Base-by-base conservation (phyloP, 2,888 invertebrate species). In the Hyalella azteca region DNA sequence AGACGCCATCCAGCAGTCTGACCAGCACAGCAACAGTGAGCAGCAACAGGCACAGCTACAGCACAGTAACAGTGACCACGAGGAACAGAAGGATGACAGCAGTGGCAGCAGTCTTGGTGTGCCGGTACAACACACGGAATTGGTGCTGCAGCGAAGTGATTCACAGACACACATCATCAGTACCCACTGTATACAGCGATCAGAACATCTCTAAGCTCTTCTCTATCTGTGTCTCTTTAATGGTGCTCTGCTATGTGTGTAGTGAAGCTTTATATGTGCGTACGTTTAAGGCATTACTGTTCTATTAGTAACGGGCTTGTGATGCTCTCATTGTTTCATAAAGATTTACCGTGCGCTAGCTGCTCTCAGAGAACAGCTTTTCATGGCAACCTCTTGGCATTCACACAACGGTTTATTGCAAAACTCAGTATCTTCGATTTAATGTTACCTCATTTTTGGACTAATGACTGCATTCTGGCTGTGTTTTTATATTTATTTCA, bases 81-180 rank as follows among this genome's bases (percentile, higher is more conserved):
- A 66, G 29, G 66, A 66, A n/a, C 66, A 66, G 36, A 66, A 66
- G 39, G 66, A 66, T 15, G 66, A 66, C 66, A 66, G 66, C 66
- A 66, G 66, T 19, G 66, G 66, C 39, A 66, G 66, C 66, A 66
- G 66, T 29, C 22, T 66, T 19, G 66, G 66, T 19, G 26, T 32
- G 26, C 13, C 59, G 5, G 66, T 32, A 2, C 66, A 66, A n/a
- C 66, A 66, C 66, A 66, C 66, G 66, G 66, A 66, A 19, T 39
- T 66, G 36, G 66, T 66, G 36, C 32, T 66, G 19, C 66, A 66
- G 19, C 66, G 66, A 36, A 66, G 66, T 39, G 66, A 66, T 39
- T n/a, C n/a, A n/a, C n/a, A n/a, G n/a, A n/a, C n/a, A n/a, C 66
- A 66, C 66, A 36, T 66, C 66, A 66, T 66, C 66, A 66, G 36